phyloP scores from a whole-genome alignment of 2,888 invertebrate genomes.

The Sinodicranocentrus sp. region DNA sequence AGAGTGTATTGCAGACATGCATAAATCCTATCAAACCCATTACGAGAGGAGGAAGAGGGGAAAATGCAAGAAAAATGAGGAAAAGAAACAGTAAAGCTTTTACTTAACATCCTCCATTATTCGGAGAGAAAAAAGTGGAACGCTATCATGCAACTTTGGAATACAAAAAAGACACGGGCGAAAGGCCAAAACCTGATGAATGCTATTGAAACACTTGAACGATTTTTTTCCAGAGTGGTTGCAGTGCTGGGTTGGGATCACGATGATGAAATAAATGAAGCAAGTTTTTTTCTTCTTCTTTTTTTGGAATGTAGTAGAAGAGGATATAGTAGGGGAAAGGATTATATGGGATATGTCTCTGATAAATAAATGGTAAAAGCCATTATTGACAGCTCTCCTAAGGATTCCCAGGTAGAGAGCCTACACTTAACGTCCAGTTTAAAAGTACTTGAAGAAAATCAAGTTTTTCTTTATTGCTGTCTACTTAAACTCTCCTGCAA shows the following conservation, averaged over 20 bases:
- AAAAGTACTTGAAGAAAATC: slow-evolving; percentile 7
- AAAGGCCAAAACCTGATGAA: slow-evolving; percentile 42
- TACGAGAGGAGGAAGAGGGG: background rate
- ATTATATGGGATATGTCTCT: no score
- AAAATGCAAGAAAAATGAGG: background rate
- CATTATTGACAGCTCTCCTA: background rate
- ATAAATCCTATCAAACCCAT: slow-evolving; percentile 34
- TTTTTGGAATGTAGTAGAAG: no score
- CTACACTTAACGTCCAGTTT: background rate
- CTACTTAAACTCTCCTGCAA: background rate
- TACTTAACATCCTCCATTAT: background rate
- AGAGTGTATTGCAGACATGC: slow-evolving; percentile 18
- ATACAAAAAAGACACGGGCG: background rate
- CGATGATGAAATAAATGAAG: slow-evolving; percentile 5
- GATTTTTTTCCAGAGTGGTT: background rate
- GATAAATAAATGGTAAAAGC: no score
- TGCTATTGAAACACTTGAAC: slow-evolving; percentile 4
- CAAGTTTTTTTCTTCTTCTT: no score
- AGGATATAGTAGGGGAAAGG: no score
- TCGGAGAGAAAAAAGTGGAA: background rate
- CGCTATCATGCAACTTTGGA: background rate
- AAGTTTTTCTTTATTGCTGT: slow-evolving; percentile 16
- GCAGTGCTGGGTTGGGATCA: background rate
- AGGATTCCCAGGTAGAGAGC: background rate
- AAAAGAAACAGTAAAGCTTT: background rate